These are phyloP conservation scores for Dolichopus griseipennis DNA, from an alignment of 2,888 invertebrate species.

Conservation along the genomic window DNA sequence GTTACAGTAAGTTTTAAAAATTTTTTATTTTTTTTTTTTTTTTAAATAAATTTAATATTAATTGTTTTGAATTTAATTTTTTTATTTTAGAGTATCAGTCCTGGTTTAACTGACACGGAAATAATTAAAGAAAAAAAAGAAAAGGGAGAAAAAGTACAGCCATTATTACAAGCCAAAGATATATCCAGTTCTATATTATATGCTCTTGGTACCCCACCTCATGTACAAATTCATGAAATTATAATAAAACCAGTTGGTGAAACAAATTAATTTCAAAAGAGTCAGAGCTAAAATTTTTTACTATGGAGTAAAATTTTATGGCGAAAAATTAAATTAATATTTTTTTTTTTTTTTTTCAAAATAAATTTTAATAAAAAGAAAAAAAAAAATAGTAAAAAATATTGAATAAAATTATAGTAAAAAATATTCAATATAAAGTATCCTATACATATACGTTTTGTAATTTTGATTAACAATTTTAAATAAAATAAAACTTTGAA, in stretches of 20 bases:
- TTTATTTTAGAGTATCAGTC: slow-evolving; percentile 23
- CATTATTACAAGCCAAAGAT: slow-evolving; percentile 10
- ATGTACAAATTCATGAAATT: slow-evolving; percentile 13
- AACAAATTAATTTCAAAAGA: not conserved
- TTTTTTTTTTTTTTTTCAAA: too few species aligned
- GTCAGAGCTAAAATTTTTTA: too few species aligned
- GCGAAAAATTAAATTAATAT: too few species aligned
- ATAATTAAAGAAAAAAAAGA: slow-evolving; percentile 3
- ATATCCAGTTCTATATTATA: slow-evolving; percentile 12
- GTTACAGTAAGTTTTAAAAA: slow-evolving; percentile 33
- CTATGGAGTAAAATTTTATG: too few species aligned
- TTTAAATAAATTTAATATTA: not conserved
- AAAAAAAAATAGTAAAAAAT: too few species aligned
- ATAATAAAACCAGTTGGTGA: not conserved
- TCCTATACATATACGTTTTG: too few species aligned
- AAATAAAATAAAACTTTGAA: too few species aligned
- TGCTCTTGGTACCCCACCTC: slow-evolving; percentile 13
- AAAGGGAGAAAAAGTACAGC: not conserved
- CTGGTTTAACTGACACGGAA: slow-evolving; percentile 12
- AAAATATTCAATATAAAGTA: too few species aligned
- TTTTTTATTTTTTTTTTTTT: too few species aligned
- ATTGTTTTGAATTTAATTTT: slow-evolving; percentile 18
- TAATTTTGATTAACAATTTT: too few species aligned
- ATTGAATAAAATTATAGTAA: too few species aligned
- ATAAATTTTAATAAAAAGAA: too few species aligned